phyloP scores from a whole-genome alignment of 2,888 invertebrate genomes.

The Philaethria dido region DNA sequence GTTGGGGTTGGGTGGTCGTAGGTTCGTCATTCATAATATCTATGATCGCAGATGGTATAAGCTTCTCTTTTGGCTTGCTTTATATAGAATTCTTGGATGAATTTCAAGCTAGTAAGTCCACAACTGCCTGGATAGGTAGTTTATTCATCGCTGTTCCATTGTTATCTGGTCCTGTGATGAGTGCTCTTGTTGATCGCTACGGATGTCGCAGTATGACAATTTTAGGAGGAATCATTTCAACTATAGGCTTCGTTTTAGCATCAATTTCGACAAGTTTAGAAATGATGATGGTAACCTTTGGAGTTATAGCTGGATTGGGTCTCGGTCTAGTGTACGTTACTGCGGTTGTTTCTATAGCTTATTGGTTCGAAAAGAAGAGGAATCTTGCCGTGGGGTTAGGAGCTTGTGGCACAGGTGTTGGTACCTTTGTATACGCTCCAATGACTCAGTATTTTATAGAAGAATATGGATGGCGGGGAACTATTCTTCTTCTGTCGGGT shows the following conservation, averaged over 20 bases:
- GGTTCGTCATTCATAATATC: conserved; percentile 93
- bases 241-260: conserved; percentile 90
- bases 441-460: conserved; percentile 91
- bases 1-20: conserved; percentile 96
- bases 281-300: conserved; percentile 93
- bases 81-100: conserved; percentile 92
- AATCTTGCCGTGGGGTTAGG: conserved; percentile 94
- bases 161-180: conserved; percentile 92
- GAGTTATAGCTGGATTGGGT: conserved; percentile 92
- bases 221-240: conserved; percentile 88
- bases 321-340: conserved; percentile 94
- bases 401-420: conserved; percentile 94
- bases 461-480: conserved; percentile 93
- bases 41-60: conserved; percentile 95
- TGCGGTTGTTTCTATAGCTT: conserved; percentile 95
- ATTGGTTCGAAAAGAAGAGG: conserved; percentile 95
- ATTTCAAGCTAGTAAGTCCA: conserved; percentile 91
- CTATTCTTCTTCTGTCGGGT: conserved; percentile 91
- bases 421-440: conserved; percentile 94
- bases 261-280: conserved; percentile 88
- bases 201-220: conserved; percentile 92
- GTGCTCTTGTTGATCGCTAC: conserved; percentile 92
- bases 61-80: conserved; percentile 95
- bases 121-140: conserved; percentile 95
- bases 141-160: conserved; percentile 95